Base-by-base conservation (phyloP, 2,888 invertebrate genomes). In the Machimus rusticus region DNA sequence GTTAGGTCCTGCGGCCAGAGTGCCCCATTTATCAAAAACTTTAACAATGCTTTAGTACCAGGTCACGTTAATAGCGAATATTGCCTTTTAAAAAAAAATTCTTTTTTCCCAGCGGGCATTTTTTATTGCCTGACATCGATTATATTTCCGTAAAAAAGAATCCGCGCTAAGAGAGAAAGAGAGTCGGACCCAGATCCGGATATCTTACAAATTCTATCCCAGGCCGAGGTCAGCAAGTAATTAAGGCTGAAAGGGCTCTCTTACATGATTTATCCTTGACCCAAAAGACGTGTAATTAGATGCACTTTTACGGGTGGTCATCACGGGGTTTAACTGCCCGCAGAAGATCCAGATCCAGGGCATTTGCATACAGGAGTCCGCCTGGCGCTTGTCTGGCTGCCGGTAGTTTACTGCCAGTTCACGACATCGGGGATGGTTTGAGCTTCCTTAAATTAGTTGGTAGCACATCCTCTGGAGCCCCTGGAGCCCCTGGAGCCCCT, bases 191-290 rank as follows among this genome's bases (percentile, higher is more conserved):
- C 51, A 51, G n/a, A n/a, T 51, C 16, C 6, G 23, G 28, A 19
- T 14, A 8, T 66, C 66, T 66, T 66, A 66, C 28, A 66, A 34
- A 34, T 66, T 66, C 23, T 46, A 14, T 19, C 23, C 66, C 66
- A 12, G 66, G 28, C 19, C 28, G 46, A 51, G 79, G 79, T 46
- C 51, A 9, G 79, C 51, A 46, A 51, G 79, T 51, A 79, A 79
- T 79, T 79, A 79, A 55, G 79, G 51, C 51, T 79, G 43, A 46
- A 16, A 14, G 51, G 51, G 31, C 79, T 79, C 79, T 79, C 51
- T 79, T 79, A 79, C 46, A 79, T 79, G 79, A 79, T 79, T 79
- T 79, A 79, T 79, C 46, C 79, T 46, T 51, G 51, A 43, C 79
- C 46, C 79, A n/a, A 51, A 51, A 43, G 79, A 79, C 79, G n/a